Percentiles rank a stretch among this genome's conserved stretches.
Evolutionary conservation across 2,797 vertebrate genomes (phyloP).

Genomic region (Galago senegalensis): DNA sequence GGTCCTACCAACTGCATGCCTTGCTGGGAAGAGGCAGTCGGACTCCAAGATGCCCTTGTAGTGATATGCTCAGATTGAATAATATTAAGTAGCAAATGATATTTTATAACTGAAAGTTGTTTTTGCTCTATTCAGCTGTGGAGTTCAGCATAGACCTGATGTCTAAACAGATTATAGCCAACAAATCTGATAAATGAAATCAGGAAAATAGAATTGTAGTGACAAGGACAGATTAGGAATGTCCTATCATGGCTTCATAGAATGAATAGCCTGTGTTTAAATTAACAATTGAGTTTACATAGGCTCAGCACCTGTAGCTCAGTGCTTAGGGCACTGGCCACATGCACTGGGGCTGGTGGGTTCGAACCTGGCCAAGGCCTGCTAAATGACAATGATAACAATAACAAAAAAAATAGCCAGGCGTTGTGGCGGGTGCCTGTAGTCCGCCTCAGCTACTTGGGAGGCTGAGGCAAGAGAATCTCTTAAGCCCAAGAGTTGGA

Average conservation of each 20-base stretch:
- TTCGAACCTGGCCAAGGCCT: too few relatives aligned
- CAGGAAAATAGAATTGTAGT: background rate
- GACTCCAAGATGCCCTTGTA: background rate
- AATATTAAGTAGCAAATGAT: constrained; percentile 28
- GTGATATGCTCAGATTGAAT: background rate
- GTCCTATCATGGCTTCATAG: background rate
- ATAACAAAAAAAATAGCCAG: too few relatives aligned
- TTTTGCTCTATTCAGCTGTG: background rate
- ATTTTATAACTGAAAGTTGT: background rate
- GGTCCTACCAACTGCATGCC: background rate
- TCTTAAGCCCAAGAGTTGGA: too few relatives aligned
- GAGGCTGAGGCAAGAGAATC: too few relatives aligned
- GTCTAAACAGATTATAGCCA: constrained; percentile 41
- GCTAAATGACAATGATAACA: too few relatives aligned
- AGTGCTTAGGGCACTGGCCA: too few relatives aligned
- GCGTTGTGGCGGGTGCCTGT: too few relatives aligned
- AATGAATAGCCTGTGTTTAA: constrained; percentile 12
- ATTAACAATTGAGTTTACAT: background rate
- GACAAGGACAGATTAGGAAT: background rate
- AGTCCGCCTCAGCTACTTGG: too few relatives aligned
- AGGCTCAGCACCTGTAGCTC: too few relatives aligned
- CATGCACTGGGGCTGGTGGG: too few relatives aligned
- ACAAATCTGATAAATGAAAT: constrained; percentile 22
- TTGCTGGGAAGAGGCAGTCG: background rate
- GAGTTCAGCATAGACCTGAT: constrained; percentile 6